phyloP scores from a whole-genome alignment of 2,113 vertebrate species.

The Ginglymostoma cirratum region DNA sequence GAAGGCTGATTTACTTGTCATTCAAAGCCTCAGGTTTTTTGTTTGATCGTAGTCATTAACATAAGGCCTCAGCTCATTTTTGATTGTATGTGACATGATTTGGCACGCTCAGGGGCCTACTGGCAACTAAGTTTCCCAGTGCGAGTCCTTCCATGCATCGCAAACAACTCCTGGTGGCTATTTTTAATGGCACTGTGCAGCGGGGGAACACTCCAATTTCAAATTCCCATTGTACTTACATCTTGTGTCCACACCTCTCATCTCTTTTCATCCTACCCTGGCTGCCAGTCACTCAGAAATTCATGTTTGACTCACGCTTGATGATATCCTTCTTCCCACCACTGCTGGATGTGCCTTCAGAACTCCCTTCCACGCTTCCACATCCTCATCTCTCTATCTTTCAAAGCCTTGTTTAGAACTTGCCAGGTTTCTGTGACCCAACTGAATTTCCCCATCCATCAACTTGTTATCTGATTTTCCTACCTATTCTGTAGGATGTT shows the following conservation, averaged over 20 bases:
- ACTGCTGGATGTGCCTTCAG: neutral
- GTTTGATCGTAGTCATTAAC: too few relatives aligned
- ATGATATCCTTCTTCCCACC: neutral
- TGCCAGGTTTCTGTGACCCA: neutral
- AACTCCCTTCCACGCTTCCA: neutral
- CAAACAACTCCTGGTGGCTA: too few relatives aligned
- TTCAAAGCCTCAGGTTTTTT: too few relatives aligned
- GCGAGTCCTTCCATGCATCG: too few relatives aligned
- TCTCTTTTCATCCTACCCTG: neutral
- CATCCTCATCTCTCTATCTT: neutral
- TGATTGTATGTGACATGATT: too few relatives aligned
- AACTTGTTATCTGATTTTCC: neutral
- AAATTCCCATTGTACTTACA: neutral
- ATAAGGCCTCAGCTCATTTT: too few relatives aligned
- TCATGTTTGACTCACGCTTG: neutral
- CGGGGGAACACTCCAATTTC: neutral
- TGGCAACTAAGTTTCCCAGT: too few relatives aligned
- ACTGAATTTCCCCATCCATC: neutral
- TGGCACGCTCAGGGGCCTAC: too few relatives aligned
- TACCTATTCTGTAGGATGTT: too few relatives aligned
- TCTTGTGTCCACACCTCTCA: neutral
- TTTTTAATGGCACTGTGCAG: too few relatives aligned
- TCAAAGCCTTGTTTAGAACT: neutral
- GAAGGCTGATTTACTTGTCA: too few relatives aligned
- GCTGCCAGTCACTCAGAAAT: neutral